These are phyloP conservation scores for Cotesia glomerata DNA, from an alignment of 1,140 invertebrate species.

Conservation along the genomic window DNA sequence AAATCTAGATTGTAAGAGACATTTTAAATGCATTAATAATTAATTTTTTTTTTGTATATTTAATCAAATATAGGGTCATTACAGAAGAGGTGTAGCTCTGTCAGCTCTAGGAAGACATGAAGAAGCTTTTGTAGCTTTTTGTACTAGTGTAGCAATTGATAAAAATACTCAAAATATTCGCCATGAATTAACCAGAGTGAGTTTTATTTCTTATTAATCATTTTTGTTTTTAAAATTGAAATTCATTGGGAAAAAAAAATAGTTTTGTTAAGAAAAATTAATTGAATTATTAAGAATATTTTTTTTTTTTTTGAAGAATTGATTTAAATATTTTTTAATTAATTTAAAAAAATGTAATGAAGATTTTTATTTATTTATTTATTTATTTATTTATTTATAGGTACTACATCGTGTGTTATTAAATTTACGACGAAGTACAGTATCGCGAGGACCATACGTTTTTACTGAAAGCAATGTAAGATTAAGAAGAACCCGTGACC, in stretches of 20 bases:
- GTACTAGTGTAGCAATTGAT: conserved; percentile 69
- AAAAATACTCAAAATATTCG: conserved; percentile 60
- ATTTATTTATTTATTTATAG: conserved; percentile 37
- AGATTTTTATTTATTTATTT: background rate
- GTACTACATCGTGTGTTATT: conserved; percentile 54
- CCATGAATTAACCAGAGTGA: conserved; percentile 62
- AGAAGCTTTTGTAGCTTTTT: conserved; percentile 72
- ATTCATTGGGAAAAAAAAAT: background rate
- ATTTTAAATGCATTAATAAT: too few relatives aligned
- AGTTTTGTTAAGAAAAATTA: background rate
- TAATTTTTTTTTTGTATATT: background rate
- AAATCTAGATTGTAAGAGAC: too few relatives aligned
- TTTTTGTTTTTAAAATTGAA: background rate
- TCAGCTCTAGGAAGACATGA: conserved; percentile 70
- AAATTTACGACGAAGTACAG: conserved; percentile 47
- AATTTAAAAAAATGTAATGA: background rate
- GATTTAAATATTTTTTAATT: background rate
- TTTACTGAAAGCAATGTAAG: conserved; percentile 49
- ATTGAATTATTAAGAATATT: background rate
- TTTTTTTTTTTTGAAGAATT: background rate
- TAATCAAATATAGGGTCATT: conserved; percentile 68
- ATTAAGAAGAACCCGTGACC: conserved; percentile 53
- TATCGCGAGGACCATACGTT: conserved; percentile 51
- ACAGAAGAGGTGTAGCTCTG: conserved; percentile 70
- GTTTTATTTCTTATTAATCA: background rate